A percentile compares a stretch with the other conserved stretches of the same genome.
Conservation (phyloP, 1,140 invertebrate species). For the Calephelis virginiensis region DNA sequence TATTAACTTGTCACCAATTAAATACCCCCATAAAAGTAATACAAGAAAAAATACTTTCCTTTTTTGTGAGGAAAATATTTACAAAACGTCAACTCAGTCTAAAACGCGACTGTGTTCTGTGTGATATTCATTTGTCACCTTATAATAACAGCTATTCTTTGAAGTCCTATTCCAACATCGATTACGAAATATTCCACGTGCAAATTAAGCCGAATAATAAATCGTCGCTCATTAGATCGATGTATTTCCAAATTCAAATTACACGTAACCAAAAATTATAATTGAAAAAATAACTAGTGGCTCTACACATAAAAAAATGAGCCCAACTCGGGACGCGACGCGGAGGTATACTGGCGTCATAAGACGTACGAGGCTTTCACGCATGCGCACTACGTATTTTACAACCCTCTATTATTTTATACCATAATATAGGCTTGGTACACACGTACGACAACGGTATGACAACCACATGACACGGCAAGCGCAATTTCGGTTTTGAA, state of each 20-base stretch:
- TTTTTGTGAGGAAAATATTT: no score
- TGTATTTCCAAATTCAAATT: not conserved
- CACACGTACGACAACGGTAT: no score
- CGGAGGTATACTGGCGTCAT: constrained; percentile 22
- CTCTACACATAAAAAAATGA: not conserved
- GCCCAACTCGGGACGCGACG: constrained; percentile 16
- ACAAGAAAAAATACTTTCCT: no score
- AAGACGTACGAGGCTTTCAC: not conserved
- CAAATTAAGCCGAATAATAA: not conserved
- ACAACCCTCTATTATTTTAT: no score
- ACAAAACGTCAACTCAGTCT: no score
- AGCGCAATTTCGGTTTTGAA: no score
- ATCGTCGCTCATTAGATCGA: constrained; percentile 5
- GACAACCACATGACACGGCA: no score
- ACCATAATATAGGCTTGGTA: no score
- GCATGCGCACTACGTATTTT: constrained; percentile 18
- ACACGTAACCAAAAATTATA: not conserved
- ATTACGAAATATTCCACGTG: not conserved
- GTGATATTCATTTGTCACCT: not conserved
- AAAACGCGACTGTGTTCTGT: no score
- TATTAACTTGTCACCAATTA: no score
- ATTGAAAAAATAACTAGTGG: not conserved
- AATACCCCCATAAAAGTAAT: no score
- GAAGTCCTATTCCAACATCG: no score
- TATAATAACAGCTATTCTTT: not conserved